Base-by-base conservation (phyloP, 2,888 invertebrate genomes). In the Mechanitis mazaeus region DNA sequence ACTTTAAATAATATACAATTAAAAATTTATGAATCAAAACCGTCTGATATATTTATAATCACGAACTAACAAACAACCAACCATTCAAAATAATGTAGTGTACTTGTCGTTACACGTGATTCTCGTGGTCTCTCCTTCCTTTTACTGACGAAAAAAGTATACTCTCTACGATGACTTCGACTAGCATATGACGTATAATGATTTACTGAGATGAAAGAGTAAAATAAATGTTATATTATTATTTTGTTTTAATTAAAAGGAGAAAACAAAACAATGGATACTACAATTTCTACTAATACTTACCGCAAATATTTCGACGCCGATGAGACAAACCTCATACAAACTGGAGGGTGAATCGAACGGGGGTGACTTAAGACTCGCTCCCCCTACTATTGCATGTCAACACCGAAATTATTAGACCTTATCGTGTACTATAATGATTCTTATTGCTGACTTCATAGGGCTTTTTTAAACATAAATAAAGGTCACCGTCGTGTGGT, bases 291-390 rank as follows among this genome's bases (percentile, higher is more conserved):
- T 69, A 73, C 71, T 83, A 85, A 87, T 86, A 85, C 82, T 83
- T 83, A 81, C 78, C 81, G 80, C 79, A 86, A 85, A 87, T 82
- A 86, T 79, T 79, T 75, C 75, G 78, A 75, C 83, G 75, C 75
- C 74, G 73, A 80, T 75, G 79, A 81, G 79, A 81, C 83, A 81
- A 80, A 81, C 81, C 82, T 78, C 78, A 76, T 80, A 76, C 81
- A 78, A 79, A 79, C 75, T 72, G 69, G 70, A 76, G 79, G 81
- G 81, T 77, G 80, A 75, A 77, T 77, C 75, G 80, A 74, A 76
- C 76, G 66, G 71, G 76, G 75, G 75, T 71, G 80, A 80, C 81
- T 82, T 80, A 78, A 81, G 79, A 80, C 84, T 81, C 80, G 77
- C 78, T 82, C 80, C 77, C 84, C 83, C 78, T 69, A 69, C 74